Evolutionary conservation across 2,888 invertebrate genomes (phyloP), one percentile per base, ranked within the genome.

Genomic region (Drosophila tanythrix): DNA sequence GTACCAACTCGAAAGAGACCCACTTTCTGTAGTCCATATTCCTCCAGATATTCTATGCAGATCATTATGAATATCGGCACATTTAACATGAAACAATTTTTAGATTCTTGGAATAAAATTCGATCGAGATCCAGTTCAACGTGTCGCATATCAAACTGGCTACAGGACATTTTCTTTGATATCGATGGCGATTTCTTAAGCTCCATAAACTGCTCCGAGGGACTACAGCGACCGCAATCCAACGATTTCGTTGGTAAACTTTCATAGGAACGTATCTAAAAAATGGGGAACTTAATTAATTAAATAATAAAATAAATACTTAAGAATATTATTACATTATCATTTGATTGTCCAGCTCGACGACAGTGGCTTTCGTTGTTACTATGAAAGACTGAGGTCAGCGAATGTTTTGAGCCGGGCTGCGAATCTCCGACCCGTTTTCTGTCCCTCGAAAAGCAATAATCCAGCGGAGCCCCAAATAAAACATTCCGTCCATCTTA

Each of bases 1-100:
- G 98, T 96, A 78, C 98, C 97, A 53, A 98, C 98, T 81, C 98
- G 95, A 94, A 99, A 99, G 71, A 99, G 96, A 2, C 99, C 99
- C 25, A 98, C 94, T 50, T 97, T 97, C 88, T 96, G 95, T 52
- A 98, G 94, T 33, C 98, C 98, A 86, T 96, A 95, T 61, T 95
- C 94, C 91, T 98, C 96, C 74, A 98, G 94, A 93, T 98, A 97
- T 81, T 95, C 95, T 72, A 98, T 95, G 91, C 98, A 98, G 76
- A 96, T 95, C 67, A 94, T 94, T 46, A 98, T 96, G 79, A 98
- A 94, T 35, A 95, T 94, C 0, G 98, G 98, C 21, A 98, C 96
- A 60, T 89, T 88, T 25, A 87, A 46, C 10, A 65, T 62, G 33
- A 29, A 50, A 25, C 27, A 27, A 5, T 56, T 33, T 67, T 94